A percentile compares a stretch with the other conserved stretches of the same genome.
Evolutionary conservation across 2,113 vertebrate species (phyloP).

Genomic region (Sula dactylatra): DNA sequence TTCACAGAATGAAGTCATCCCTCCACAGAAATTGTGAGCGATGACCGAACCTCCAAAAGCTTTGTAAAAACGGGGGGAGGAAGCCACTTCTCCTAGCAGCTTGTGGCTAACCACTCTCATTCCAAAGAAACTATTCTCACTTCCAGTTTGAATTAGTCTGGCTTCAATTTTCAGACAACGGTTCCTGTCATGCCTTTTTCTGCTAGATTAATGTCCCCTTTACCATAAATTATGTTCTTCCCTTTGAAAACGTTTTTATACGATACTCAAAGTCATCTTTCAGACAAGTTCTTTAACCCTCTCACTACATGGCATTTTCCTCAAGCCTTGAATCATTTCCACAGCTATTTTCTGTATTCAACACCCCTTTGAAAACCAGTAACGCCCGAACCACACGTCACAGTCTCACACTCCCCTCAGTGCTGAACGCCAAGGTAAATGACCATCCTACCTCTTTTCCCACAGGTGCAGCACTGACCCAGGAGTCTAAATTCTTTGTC

Average conservation of each 20-base stretch:
- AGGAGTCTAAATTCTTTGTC: background rate
- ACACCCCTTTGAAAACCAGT: background rate
- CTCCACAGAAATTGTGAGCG: background rate
- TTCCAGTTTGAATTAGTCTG: background rate
- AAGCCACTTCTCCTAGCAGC: background rate
- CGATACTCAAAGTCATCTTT: background rate
- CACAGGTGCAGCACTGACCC: background rate
- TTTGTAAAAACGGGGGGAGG: background rate
- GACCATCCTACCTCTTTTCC: background rate
- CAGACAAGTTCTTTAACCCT: background rate
- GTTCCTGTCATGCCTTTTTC: background rate
- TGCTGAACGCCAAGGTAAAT: background rate
- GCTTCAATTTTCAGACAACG: background rate
- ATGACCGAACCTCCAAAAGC: background rate
- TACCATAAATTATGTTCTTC: background rate
- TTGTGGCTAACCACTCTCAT: conserved; percentile 16
- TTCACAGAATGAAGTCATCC: background rate
- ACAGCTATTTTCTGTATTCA: background rate
- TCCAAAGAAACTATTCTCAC: conserved; percentile 5
- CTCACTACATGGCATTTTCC: background rate
- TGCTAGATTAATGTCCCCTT: background rate
- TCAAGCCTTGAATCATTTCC: background rate
- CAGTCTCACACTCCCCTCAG: background rate
- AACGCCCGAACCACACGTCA: background rate
- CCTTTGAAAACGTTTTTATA: background rate